Percentiles rank a stretch among this genome's conserved stretches.
These are phyloP conservation scores for Brassicogethes aeneus DNA, from an alignment of 2,888 invertebrate species.

Conservation along the genomic window DNA sequence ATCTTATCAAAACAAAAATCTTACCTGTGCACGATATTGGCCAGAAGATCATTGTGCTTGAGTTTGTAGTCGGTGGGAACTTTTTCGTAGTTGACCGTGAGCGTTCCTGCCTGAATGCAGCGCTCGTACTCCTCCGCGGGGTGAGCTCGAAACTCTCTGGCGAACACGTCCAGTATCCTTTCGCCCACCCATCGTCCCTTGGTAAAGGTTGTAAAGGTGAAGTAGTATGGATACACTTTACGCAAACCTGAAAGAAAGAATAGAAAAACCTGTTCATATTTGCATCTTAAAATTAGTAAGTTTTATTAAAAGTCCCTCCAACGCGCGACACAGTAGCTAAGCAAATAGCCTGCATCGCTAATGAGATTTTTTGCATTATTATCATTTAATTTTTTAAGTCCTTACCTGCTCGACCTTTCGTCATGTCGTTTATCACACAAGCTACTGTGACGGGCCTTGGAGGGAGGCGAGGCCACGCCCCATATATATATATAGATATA, in stretches of 20 bases:
- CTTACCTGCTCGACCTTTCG: no score
- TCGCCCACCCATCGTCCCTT: constrained; percentile 96
- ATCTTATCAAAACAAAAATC: constrained; percentile 7
- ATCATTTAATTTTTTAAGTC: no score
- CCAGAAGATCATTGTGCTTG: constrained; percentile 86
- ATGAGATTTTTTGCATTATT: no score
- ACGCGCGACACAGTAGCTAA: no score
- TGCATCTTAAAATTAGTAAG: no score
- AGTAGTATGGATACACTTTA: constrained; percentile 96
- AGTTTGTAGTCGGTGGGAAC: constrained; percentile 86
- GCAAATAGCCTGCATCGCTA: no score
- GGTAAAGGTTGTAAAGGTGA: constrained; percentile 92
- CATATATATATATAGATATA: no score
- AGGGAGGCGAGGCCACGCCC: no score
- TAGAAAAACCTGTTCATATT: no score
- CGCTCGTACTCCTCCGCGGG: constrained; percentile 87
- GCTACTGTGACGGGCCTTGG: no score
- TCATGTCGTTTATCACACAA: no score
- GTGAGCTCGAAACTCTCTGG: constrained; percentile 88
- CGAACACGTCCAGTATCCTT: constrained; percentile 86
- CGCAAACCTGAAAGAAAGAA: constrained; percentile 68
- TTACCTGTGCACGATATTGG: constrained; percentile 92
- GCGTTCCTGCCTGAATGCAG: constrained; percentile 82
- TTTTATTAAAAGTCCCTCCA: no score
- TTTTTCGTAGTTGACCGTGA: constrained; percentile 89